Conservation (phyloP, 2,888 invertebrate species). For the Agonopterix arenella region DNA sequence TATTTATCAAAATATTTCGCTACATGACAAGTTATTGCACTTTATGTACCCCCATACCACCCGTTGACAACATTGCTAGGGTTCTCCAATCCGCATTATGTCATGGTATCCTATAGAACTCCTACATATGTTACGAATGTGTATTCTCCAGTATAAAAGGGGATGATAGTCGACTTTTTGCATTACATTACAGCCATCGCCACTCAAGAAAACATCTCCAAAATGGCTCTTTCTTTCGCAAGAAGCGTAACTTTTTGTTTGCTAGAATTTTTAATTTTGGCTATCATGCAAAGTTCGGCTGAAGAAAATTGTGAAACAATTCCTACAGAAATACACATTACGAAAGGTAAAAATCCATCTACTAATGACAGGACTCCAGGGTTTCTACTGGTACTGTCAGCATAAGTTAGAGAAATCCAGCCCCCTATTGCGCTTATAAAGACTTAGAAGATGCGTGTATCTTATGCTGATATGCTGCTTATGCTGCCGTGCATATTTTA, state of each 20-base stretch:
- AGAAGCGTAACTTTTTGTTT: neutral
- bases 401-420: too few species aligned
- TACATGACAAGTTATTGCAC: constrained; percentile 5
- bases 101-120: too few species aligned
- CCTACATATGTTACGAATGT: too few species aligned
- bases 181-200: neutral
- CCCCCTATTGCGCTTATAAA: too few species aligned
- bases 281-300: constrained; percentile 24
- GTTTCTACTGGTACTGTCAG: too few species aligned
- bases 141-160: constrained; percentile 3
- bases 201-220: neutral
- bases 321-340: constrained; percentile 90
- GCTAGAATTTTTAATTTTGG: neutral
- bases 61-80: neutral
- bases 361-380: too few species aligned
- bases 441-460: too few species aligned
- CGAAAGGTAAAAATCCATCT: constrained; percentile 80
- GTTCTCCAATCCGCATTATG: neutral
- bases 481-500: constrained; percentile 3
- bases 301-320: constrained; percentile 92
- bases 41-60: constrained; percentile 1
- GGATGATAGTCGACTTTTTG: neutral
- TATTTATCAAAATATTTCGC: neutral
- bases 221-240: constrained; percentile 1
- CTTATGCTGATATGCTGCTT: too few species aligned